phyloP scores from a whole-genome alignment of 1,140 invertebrate species.

The Meloidogyne chitwoodi region DNA sequence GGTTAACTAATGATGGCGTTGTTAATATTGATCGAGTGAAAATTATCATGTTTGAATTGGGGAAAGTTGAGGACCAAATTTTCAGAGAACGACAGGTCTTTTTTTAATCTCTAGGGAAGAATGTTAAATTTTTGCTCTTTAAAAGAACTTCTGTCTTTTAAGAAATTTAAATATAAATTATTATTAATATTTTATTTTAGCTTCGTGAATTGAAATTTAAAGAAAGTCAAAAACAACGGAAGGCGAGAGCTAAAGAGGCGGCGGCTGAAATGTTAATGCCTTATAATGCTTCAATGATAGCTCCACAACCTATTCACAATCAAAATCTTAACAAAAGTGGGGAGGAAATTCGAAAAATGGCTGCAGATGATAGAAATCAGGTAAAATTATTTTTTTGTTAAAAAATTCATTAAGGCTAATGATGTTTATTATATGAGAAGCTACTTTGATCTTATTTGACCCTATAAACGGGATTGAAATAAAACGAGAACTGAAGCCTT shows the following conservation, averaged over 20 bases:
- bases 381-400: constrained; percentile 4
- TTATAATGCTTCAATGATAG: constrained; percentile 26
- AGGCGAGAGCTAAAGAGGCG: background rate
- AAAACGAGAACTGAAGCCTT: constrained; percentile 19
- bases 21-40: constrained; percentile 87
- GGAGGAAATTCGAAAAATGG: constrained; percentile 36
- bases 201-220: constrained; percentile 68
- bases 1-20: constrained; percentile 86
- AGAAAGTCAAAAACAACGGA: constrained; percentile 36
- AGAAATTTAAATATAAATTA: no score
- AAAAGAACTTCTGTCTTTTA: no score
- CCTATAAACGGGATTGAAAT: background rate
- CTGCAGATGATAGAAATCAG: constrained; percentile 41
- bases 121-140: background rate
- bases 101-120: background rate
- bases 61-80: constrained; percentile 91
- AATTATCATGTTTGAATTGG: constrained; percentile 79
- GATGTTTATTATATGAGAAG: constrained; percentile 11
- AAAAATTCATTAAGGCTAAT: background rate
- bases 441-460: constrained; percentile 28
- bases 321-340: constrained; percentile 16
- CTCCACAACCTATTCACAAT: constrained; percentile 4
- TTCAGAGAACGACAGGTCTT: constrained; percentile 73
- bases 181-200: constrained; percentile 4
- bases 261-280: constrained; percentile 20